Evolutionary conservation across 2,888 invertebrate species (phyloP), one percentile per base, ranked within the genome.

Genomic region (Eudasyphora cyanicolor): DNA sequence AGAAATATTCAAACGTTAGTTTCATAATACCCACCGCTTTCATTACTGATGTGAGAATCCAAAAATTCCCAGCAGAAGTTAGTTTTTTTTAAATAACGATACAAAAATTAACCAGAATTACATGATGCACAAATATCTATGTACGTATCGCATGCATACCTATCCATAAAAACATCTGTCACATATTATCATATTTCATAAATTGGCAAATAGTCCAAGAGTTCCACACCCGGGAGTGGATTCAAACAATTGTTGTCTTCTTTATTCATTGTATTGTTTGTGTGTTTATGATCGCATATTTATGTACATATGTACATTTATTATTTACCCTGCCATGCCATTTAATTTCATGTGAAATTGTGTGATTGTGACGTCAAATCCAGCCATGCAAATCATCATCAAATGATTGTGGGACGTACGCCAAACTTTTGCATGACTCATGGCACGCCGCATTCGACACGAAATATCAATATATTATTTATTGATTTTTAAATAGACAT

Each of bases 321-420:
- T n/a, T n/a, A n/a, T n/a, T n/a, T n/a, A n/a, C n/a, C n/a, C n/a
- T n/a, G n/a, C 45, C 45, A 45, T 45, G n/a, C 45, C 45, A 2
- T n/a, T 45, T 51, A 21, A 51, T 51, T 51, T 51, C 51, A 21
- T 8, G n/a, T 51, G 51, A 19, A 51, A 10, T 51, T 45, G 38
- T 38, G 12, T 49, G n/a, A 21, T 21, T 5, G 45, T 82, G 76
- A 82, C 83, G 83, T 83, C 79, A 83, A 80, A 69, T 75, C 69
- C 27, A 62, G 76, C 69, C 27, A 62, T 79, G 73, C 54, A 14
- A 57, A 57, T 12, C 57, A 57, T 12, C 57, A 57, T 57, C 35
- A 38, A 38, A 64, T 38, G 10, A 21, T 29, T 67, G 67, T 67
- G 67, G 67, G 42, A 67, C 73, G 84, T 69, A 76, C 69, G 81